A percentile compares a stretch with the other conserved stretches of the same genome.
Evolutionary conservation across 1,140 invertebrate species (phyloP).

Genomic region (Drosophila yakuba): DNA sequence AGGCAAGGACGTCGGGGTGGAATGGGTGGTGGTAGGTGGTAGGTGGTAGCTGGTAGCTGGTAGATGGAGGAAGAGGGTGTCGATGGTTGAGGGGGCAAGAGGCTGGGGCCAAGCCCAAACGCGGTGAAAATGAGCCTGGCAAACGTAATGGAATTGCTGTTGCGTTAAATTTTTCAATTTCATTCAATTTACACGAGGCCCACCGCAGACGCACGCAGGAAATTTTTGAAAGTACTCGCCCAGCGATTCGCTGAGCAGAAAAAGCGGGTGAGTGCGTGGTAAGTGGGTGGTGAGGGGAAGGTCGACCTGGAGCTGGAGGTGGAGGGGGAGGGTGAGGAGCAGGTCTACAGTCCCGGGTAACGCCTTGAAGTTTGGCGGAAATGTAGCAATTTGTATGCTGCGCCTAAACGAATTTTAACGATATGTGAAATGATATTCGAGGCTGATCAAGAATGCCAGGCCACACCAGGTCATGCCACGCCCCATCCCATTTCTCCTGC

Average conservation of each 20-base stretch:
- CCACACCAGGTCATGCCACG: conserved; percentile 53
- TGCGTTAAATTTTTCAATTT: conserved; percentile 83
- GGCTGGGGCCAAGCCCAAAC: conserved; percentile 47
- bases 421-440: conserved; percentile 83
- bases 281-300: background rate
- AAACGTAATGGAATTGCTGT: conserved; percentile 82
- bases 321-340: background rate
- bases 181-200: conserved; percentile 78
- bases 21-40: background rate
- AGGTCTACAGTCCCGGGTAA: conserved; percentile 12
- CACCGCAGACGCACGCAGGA: conserved; percentile 68
- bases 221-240: conserved; percentile 64
- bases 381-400: conserved; percentile 83
- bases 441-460: conserved; percentile 75
- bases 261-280: background rate
- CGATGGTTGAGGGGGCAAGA: background rate
- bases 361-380: conserved; percentile 72
- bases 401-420: conserved; percentile 83
- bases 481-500: conserved; percentile 1
- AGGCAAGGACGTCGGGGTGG: conserved; percentile 19
- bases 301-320: conserved; percentile 1
- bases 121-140: conserved; percentile 76
- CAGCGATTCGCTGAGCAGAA: conserved; percentile 13
- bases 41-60: no score
- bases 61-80: background rate